Conservation (phyloP, 1,140 invertebrate species). For the Panagrolaimus sp. region DNA sequence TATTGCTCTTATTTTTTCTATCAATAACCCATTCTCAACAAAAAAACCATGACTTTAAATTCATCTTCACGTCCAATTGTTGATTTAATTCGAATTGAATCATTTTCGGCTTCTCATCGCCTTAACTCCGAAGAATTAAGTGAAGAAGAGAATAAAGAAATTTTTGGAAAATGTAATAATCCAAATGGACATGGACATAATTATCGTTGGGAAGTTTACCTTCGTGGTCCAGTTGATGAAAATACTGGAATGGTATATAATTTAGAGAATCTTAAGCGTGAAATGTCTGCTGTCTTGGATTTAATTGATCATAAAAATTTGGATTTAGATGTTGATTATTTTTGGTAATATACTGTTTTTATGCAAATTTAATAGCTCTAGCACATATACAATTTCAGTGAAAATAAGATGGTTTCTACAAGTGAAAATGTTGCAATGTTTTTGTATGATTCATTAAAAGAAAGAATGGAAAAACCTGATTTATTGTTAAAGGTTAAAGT, state of each 20-base stretch:
- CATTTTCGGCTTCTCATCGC: slow-evolving; percentile 14
- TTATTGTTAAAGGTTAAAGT: background rate
- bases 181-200: slow-evolving; percentile 90
- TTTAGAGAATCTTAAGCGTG: slow-evolving; percentile 40
- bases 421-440: background rate
- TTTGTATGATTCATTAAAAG: background rate
- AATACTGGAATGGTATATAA: slow-evolving; percentile 31
- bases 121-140: slow-evolving; percentile 14
- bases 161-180: slow-evolving; percentile 25
- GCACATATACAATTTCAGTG: too few species aligned
- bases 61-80: slow-evolving; percentile 56
- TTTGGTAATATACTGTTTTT: slow-evolving; percentile 8
- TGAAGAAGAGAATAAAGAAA: background rate
- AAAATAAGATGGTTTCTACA: background rate
- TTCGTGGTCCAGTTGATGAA: slow-evolving; percentile 11
- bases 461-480: background rate
- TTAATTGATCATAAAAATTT: slow-evolving; percentile 88
- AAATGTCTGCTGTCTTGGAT: slow-evolving; percentile 74
- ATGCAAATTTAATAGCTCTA: background rate
- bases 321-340: slow-evolving; percentile 78
- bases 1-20: too few species aligned
- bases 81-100: slow-evolving; percentile 60
- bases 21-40: too few species aligned
- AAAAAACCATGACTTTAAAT: too few species aligned
- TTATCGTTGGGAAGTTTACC: slow-evolving; percentile 82